Evolutionary conservation across 1,140 invertebrate species (phyloP).

Genomic region (Lasioglossum albipes): DNA sequence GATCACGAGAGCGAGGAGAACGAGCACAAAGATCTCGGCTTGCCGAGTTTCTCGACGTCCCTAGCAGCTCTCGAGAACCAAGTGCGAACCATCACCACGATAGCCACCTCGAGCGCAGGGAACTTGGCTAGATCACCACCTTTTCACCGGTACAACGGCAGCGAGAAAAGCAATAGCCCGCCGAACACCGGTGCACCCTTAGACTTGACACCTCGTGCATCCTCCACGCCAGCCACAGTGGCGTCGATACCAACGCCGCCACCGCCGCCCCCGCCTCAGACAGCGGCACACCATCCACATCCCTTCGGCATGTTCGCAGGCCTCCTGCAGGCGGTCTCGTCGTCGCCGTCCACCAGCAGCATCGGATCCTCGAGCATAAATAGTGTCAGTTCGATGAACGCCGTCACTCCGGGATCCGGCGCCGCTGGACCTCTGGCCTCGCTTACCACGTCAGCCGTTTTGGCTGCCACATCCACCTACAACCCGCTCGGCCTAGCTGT

Average conservation of each 20-base stretch:
- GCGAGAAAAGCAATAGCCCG: constrained; percentile 81
- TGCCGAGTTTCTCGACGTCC: constrained; percentile 85
- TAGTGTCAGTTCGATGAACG: constrained; percentile 66
- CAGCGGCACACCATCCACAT: constrained; percentile 68
- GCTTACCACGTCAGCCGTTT: constrained; percentile 86
- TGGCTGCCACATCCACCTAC: constrained; percentile 86
- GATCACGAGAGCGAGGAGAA: constrained; percentile 82
- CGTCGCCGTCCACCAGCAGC: constrained; percentile 69
- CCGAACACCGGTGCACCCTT: constrained; percentile 73
- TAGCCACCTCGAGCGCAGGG: constrained; percentile 79
- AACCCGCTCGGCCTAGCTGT: constrained; percentile 90
- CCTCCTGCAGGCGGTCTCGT: constrained; percentile 78
- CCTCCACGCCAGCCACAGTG: constrained; percentile 76
- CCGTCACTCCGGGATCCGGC: constrained; percentile 56
- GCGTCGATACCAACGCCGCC: constrained; percentile 75
- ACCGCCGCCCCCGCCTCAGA: constrained; percentile 62
- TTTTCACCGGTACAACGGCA: constrained; percentile 78
- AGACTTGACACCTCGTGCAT: constrained; percentile 76
- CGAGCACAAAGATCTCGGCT: constrained; percentile 81
- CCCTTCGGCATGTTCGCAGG: constrained; percentile 80
- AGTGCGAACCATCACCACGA: constrained; percentile 85
- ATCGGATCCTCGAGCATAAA: constrained; percentile 64
- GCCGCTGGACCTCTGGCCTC: constrained; percentile 84
- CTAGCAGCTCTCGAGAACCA: constrained; percentile 88
- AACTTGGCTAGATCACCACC: constrained; percentile 80